A percentile compares a stretch with the other conserved stretches of the same genome.
phyloP scores from a whole-genome alignment of 2,888 invertebrate species.

The Drosophila pegasa region DNA sequence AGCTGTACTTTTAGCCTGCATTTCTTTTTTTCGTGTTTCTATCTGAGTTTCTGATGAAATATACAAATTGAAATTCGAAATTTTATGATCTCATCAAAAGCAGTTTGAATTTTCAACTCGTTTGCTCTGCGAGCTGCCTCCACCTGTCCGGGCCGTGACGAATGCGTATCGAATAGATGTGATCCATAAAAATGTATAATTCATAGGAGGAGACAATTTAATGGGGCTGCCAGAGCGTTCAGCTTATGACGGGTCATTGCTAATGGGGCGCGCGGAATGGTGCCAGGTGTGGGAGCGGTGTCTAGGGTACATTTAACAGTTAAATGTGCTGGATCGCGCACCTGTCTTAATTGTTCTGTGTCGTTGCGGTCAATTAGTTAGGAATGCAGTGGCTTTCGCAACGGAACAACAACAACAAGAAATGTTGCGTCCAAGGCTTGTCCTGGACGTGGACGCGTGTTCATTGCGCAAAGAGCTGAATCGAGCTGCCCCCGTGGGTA shows the following conservation, averaged over 20 bases:
- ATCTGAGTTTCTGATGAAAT: background rate
- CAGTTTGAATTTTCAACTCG: background rate
- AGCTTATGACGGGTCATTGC: constrained; percentile 19
- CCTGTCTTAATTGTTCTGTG: constrained; percentile 54
- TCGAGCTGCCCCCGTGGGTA: background rate
- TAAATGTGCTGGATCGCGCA: constrained; percentile 27
- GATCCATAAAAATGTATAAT: constrained; percentile 8
- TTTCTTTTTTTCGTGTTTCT: too few relatives aligned
- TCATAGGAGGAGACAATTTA: constrained; percentile 2
- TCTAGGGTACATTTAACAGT: constrained; percentile 36
- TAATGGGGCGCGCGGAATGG: constrained; percentile 10
- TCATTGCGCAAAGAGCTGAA: constrained; percentile 6
- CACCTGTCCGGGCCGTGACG: background rate
- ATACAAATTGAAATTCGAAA: background rate
- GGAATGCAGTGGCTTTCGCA: constrained; percentile 35
- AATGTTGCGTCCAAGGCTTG: constrained; percentile 46
- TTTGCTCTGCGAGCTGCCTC: background rate
- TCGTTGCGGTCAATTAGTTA: constrained; percentile 54
- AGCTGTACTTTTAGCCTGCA: too few relatives aligned
- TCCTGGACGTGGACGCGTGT: constrained; percentile 15
- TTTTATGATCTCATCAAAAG: background rate
- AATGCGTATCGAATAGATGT: background rate
- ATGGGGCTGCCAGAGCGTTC: constrained; percentile 17
- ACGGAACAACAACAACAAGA: background rate
- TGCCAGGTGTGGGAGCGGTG: background rate